Evolutionary conservation across 1,140 invertebrate species (phyloP), one percentile per base, ranked within the genome.

Genomic region (Zophobas morio): DNA sequence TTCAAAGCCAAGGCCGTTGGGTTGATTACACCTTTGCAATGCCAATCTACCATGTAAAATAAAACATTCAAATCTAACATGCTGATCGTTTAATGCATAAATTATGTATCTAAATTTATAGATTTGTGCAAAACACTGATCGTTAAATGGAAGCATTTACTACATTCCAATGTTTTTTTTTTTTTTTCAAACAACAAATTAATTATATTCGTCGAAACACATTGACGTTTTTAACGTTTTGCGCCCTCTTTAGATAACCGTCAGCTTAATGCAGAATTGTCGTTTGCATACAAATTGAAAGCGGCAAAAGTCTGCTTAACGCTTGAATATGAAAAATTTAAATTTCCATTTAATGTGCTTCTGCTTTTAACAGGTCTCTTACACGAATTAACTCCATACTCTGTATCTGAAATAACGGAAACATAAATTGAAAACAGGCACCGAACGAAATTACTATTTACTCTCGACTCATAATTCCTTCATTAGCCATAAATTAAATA

Each of bases 361-460:
- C 60, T 66, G 60, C 60, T 66, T 66, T 66, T 66, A 66, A 40
- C 60, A 40, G 60, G 60, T 66, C 60, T 66, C 60, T 66, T 66
- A 40, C 33, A 36, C 39, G 60, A 66, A 63, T 63, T 39, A 63
- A 63, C 35, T 39, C 4, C 49, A 51, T 51, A n/a, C 6, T 37
- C 20, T 66, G 39, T 42, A 40, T 47, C 60, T 32, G 37, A 1
- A 40, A 33, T 66, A 66, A 66, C 49, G n/a, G 49, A 51, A 51
- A 51, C n/a, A 20, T 51, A 51, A 51, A 51, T 51, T 51, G 20
- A 2, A 46, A 46, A 20, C 49, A 51, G 49, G 20, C n/a, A 20
- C 49, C n/a, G 49, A 4, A 51, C 3, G 49, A 51, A 51, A 51
- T 51, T 51, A 51, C n/a, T 51, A 51, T 51, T 51, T 51, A 51